Evolutionary conservation across 2,888 invertebrate species (phyloP).

Genomic region (Hyposoter didymator): DNA sequence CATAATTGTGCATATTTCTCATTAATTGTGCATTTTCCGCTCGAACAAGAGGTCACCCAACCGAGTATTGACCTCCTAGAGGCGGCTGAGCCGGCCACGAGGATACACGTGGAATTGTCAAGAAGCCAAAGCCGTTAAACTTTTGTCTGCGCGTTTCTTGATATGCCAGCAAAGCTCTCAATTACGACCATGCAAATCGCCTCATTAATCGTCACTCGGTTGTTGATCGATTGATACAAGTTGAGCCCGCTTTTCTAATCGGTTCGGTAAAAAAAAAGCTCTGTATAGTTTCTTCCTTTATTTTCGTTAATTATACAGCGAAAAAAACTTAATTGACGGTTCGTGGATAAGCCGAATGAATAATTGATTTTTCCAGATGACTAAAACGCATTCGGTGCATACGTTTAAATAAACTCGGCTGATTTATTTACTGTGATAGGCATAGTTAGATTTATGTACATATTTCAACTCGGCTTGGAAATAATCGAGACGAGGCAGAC

Average conservation of each 20-base stretch:
- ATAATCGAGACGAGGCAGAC: constrained; percentile 18
- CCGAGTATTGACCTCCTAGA: background rate
- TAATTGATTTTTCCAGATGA: constrained; percentile 35
- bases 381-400: background rate
- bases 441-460: background rate
- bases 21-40: too few relatives aligned
- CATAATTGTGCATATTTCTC: background rate
- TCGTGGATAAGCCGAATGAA: constrained; percentile 27
- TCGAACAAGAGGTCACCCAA: background rate
- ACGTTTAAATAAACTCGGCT: background rate
- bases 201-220: background rate
- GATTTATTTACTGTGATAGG: background rate
- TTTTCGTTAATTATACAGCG: background rate
- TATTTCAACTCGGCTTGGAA: background rate
- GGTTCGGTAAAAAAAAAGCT: background rate
- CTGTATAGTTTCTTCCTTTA: background rate
- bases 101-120: background rate
- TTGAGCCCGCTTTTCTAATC: background rate
- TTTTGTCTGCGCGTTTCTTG: background rate
- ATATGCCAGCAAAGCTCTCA: background rate
- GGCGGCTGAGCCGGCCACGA: background rate
- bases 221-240: background rate
- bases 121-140: background rate
- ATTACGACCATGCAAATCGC: background rate
- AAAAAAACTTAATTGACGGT: constrained; percentile 38